Evolutionary conservation across 2,113 vertebrate genomes (phyloP).

Genomic region (Myiagra hebetior): DNA sequence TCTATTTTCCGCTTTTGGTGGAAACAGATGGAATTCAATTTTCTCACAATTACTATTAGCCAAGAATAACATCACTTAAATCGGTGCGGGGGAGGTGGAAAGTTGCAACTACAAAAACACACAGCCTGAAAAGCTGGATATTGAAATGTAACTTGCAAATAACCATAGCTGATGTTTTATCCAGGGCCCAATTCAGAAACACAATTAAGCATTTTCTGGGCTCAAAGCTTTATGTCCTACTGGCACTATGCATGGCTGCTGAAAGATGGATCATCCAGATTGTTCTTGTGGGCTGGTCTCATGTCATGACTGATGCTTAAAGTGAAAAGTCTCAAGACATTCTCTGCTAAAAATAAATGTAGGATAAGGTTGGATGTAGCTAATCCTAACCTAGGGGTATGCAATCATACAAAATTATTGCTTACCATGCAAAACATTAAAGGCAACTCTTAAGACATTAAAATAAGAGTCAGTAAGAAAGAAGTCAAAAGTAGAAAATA

Average conservation of each 20-base stretch:
- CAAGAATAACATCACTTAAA: constrained; percentile 67
- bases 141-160: constrained; percentile 41
- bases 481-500: not conserved
- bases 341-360: not conserved
- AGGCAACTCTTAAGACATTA: not conserved
- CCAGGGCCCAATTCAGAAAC: not conserved
- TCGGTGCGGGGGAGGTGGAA: constrained; percentile 55
- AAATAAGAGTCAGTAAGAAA: not conserved
- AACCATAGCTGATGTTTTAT: not conserved
- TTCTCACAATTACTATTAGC: constrained; percentile 69
- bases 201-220: not conserved
- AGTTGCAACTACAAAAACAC: constrained; percentile 53
- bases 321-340: not conserved
- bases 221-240: not conserved
- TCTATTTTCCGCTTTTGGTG: constrained; percentile 61
- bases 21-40: constrained; percentile 67
- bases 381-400: not conserved
- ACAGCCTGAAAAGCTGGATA: constrained; percentile 41
- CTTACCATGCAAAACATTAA: not conserved
- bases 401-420: not conserved
- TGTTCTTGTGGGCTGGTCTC: not conserved
- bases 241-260: not conserved
- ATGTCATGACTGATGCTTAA: not conserved
- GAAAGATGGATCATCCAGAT: not conserved
- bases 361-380: not conserved